Conservation (phyloP, 2,113 vertebrate species). For the Osmerus eperlanus region DNA sequence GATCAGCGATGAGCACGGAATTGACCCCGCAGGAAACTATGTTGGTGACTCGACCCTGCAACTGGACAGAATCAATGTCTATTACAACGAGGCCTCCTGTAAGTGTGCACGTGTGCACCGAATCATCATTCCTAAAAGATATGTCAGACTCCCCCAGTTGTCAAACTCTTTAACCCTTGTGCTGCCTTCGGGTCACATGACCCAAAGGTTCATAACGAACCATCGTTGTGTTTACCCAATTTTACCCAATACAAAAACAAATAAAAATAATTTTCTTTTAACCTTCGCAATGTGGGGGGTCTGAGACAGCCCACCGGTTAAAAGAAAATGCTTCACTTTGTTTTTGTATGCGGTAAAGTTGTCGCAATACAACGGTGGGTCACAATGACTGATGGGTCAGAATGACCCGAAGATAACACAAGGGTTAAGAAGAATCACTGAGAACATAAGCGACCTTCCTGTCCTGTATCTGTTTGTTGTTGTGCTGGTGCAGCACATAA, state of each 20-base stretch:
- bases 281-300: too few species aligned
- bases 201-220: too few species aligned
- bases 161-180: not conserved
- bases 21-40: slow-evolving; percentile 85
- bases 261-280: too few species aligned
- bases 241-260: too few species aligned
- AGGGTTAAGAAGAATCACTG: not conserved
- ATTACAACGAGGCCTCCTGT: slow-evolving; percentile 94
- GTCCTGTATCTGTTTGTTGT: not conserved
- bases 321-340: too few species aligned
- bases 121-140: slow-evolving; percentile 14
- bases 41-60: slow-evolving; percentile 86
- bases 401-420: too few species aligned
- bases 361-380: too few species aligned
- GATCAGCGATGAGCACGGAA: slow-evolving; percentile 92
- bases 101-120: slow-evolving; percentile 65
- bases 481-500: slow-evolving; percentile 79
- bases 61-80: slow-evolving; percentile 90
- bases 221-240: too few species aligned
- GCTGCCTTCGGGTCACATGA: too few species aligned
- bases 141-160: not conserved
- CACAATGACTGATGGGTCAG: too few species aligned
- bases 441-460: not conserved
- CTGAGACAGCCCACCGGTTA: too few species aligned
- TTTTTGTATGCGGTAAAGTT: too few species aligned